A percentile compares a stretch with the other conserved stretches of the same genome.
These are phyloP conservation scores for Eupithecia abbreviata DNA, from an alignment of 2,888 invertebrate genomes.

Conservation along the genomic window DNA sequence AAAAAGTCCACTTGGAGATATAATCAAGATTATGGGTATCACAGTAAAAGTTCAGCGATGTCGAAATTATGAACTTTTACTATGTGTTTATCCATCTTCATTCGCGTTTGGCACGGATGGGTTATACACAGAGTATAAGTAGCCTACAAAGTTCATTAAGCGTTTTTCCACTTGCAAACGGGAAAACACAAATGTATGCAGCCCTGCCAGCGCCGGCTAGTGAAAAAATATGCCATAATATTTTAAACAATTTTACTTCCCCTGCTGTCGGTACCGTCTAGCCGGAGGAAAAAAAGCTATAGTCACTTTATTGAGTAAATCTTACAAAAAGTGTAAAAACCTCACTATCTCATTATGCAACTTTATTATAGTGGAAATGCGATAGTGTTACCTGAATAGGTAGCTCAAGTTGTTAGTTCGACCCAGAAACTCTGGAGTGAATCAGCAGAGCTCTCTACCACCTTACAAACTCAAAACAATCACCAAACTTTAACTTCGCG, in stretches of 20 bases:
- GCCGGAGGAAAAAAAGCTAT: neutral
- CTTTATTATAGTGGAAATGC: slow-evolving; percentile 20
- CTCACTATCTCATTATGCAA: slow-evolving; percentile 12
- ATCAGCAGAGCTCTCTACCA: slow-evolving; percentile 31
- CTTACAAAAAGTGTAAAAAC: slow-evolving; percentile 1
- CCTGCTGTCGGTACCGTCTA: too few relatives aligned
- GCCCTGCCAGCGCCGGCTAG: neutral
- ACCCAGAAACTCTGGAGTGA: slow-evolving; percentile 28
- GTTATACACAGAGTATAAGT: neutral
- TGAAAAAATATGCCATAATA: neutral
- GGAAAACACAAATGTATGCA: neutral
- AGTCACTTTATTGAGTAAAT: neutral
- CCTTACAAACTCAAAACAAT: slow-evolving; percentile 37
- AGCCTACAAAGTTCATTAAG: neutral
- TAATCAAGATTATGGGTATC: neutral
- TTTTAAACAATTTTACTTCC: neutral
- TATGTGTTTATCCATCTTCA: neutral
- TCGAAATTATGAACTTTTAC: neutral
- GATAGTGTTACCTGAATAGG: slow-evolving; percentile 27
- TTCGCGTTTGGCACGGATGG: neutral
- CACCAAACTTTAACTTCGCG: slow-evolving; percentile 28
- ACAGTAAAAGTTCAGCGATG: neutral
- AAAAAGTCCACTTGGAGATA: neutral
- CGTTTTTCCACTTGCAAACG: neutral
- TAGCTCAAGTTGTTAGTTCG: slow-evolving; percentile 18